A percentile compares a stretch with the other conserved stretches of the same genome.
Conservation (phyloP, 53 echinoderm and acorn worm species). For the Luidia sarsii region DNA sequence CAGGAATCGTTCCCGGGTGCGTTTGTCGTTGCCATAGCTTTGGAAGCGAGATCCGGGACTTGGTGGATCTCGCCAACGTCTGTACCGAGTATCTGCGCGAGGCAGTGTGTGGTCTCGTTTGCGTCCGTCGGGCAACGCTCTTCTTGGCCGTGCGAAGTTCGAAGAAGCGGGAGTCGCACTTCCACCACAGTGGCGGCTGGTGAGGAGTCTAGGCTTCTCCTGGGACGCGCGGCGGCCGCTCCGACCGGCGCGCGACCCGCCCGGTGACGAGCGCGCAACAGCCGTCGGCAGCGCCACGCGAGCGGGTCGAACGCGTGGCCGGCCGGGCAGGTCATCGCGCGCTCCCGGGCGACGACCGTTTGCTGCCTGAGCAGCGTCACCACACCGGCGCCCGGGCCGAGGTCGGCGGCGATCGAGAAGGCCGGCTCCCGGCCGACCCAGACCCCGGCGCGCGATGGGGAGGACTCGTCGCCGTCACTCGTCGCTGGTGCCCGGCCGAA, state of each 20-base stretch:
- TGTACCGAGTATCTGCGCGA: conserved; percentile 1
- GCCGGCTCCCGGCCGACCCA: too few relatives aligned
- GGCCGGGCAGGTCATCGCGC: conserved; percentile 2
- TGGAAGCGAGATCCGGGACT: too few relatives aligned
- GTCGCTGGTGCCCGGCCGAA: too few relatives aligned
- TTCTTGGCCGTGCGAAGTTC: neutral
- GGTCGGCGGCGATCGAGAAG: conserved; percentile 38
- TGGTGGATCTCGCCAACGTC: neutral
- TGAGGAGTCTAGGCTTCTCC: too few relatives aligned
- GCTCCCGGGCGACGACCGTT: conserved; percentile 7
- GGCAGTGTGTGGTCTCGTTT: neutral
- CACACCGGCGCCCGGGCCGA: conserved; percentile 19
- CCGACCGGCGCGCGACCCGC: neutral
- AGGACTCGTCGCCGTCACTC: too few relatives aligned
- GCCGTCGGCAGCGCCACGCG: conserved; percentile 10
- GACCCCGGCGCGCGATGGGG: too few relatives aligned
- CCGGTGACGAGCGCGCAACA: conserved; percentile 36
- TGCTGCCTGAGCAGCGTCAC: neutral
- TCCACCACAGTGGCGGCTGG: too few relatives aligned
- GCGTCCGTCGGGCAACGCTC: neutral
- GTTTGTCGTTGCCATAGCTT: neutral
- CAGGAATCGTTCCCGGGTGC: neutral
- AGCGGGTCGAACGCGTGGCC: conserved; percentile 51
- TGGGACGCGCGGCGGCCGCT: too few relatives aligned
- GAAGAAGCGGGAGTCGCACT: neutral